Evolutionary conservation across 1,140 invertebrate species (phyloP).

Genomic region (Heliothis subflexa): DNA sequence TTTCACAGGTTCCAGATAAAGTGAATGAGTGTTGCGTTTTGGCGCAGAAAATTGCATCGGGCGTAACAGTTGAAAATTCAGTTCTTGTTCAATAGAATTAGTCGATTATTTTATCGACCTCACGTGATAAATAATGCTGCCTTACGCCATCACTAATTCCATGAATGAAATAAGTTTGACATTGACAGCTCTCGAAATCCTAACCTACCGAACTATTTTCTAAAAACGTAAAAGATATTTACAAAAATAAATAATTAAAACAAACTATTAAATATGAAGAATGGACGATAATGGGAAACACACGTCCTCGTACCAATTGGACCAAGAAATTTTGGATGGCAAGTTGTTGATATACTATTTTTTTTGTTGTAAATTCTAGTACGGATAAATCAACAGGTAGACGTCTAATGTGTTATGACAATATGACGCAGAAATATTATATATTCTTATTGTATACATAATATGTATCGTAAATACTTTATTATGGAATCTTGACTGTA

Average conservation of each 20-base stretch:
- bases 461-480: conserved; percentile 32
- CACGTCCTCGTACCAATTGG: conserved; percentile 77
- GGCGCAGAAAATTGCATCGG: too few relatives aligned
- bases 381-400: conserved; percentile 77
- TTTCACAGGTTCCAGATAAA: too few relatives aligned
- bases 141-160: neutral
- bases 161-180: conserved; percentile 36
- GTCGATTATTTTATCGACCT: neutral
- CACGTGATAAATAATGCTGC: neutral
- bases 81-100: neutral
- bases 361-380: conserved; percentile 68
- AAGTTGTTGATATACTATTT: conserved; percentile 53
- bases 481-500: neutral
- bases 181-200: conserved; percentile 52
- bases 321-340: conserved; percentile 83
- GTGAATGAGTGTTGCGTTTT: too few relatives aligned
- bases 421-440: conserved; percentile 53
- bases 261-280: conserved; percentile 80
- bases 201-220: conserved; percentile 59
- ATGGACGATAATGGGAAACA: conserved; percentile 82
- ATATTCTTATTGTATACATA: conserved; percentile 33
- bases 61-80: neutral
- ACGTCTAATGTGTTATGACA: conserved; percentile 47
- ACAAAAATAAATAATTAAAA: conserved; percentile 61
- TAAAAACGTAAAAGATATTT: conserved; percentile 61